Percentiles rank a stretch among this genome's conserved stretches.
These are phyloP conservation scores for Galerucella nymphaeae DNA, from an alignment of 2,888 invertebrate genomes.

Conservation along the genomic window DNA sequence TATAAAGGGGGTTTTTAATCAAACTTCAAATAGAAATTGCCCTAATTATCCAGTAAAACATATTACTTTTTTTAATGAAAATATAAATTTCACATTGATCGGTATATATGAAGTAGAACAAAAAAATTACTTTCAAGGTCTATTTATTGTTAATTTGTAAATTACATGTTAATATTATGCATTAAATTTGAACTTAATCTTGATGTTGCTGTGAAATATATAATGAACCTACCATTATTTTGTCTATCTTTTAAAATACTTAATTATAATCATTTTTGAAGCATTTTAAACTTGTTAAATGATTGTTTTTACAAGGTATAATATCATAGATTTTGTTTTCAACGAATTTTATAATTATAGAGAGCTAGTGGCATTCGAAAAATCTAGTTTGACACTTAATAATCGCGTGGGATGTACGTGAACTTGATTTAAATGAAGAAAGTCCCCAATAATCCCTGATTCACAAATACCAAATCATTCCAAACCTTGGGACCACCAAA, in stretches of 20 bases:
- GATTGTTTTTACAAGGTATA: too few relatives aligned
- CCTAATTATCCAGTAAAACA: slow-evolving; percentile 6
- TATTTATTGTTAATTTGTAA: slow-evolving; percentile 19
- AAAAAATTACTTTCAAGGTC: slow-evolving; percentile 18
- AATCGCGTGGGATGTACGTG: too few relatives aligned
- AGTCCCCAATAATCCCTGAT: too few relatives aligned
- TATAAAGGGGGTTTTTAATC: background rate
- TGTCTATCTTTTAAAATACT: background rate
- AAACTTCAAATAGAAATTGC: slow-evolving; percentile 8
- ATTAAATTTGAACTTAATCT: background rate
- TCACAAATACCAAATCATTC: too few relatives aligned
- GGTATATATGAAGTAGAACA: background rate
- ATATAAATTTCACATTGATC: slow-evolving; percentile 29
- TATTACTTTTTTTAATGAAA: slow-evolving; percentile 18
- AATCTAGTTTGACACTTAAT: too few relatives aligned
- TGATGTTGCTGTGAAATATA: background rate
- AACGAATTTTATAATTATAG: too few relatives aligned
- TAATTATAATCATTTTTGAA: background rate
- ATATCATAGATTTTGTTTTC: too few relatives aligned
- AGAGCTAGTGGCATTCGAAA: too few relatives aligned
- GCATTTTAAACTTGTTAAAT: background rate
- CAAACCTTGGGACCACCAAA: too few relatives aligned
- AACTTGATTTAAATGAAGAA: too few relatives aligned
- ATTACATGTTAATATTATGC: slow-evolving; percentile 13
- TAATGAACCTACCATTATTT: background rate